Conservation (phyloP, 2,113 vertebrate genomes). For the Ailurus styani region DNA sequence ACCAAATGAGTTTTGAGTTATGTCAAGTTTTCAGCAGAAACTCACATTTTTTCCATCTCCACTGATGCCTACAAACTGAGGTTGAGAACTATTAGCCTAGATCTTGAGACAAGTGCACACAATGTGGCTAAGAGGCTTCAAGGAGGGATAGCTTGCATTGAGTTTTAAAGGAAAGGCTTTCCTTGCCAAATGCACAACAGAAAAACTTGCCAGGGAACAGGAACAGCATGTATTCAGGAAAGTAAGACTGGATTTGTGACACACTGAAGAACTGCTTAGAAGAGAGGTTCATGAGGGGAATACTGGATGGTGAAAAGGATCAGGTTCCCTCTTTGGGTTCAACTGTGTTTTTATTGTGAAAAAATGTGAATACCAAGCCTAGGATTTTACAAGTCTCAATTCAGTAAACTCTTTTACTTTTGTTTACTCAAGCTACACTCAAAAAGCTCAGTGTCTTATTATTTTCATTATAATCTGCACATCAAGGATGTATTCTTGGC, state of each 20-base stretch:
- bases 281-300: not conserved
- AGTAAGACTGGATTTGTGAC: not conserved
- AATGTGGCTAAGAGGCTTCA: not conserved
- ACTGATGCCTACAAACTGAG: not conserved
- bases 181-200: not conserved
- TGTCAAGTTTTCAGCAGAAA: not conserved
- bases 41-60: not conserved
- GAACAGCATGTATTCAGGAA: not conserved
- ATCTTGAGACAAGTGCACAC: not conserved
- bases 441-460: not conserved
- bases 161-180: not conserved
- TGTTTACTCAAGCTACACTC: not conserved
- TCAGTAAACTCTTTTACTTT: not conserved
- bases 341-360: not conserved
- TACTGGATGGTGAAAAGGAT: not conserved
- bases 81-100: not conserved
- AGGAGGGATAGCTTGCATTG: not conserved
- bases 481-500: not conserved
- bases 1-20: not conserved
- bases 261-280: not conserved
- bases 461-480: not conserved
- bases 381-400: not conserved
- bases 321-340: not conserved
- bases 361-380: slow-evolving; percentile 3
- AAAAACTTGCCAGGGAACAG: not conserved